Base-by-base conservation (phyloP, 92 coral and sea anemone genomes). In the Epizoanthus stellaris region DNA sequence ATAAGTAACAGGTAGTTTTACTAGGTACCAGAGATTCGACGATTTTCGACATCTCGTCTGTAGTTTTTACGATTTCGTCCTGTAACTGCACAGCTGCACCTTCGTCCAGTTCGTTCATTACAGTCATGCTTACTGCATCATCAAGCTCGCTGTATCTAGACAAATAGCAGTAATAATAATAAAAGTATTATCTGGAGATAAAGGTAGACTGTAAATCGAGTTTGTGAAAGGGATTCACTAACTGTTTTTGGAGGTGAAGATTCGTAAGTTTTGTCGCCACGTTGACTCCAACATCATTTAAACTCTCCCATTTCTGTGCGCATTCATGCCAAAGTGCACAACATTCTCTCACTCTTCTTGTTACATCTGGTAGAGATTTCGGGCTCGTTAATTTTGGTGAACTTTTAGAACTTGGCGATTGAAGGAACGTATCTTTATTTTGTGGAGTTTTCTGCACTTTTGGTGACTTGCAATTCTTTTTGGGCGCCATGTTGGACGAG, bases 201-300 rank as follows among this genome's bases (percentile, higher is more conserved):
- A 30, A 66, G 53, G 82, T 85, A 61, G 9, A 17, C 45, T 15
- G 5, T 11, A 52, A 16, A 23, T 52, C 2, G 14, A 52, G 56
- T 9, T 52, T 11, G 56, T 52, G 14, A 52, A 52, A 11, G 56
- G 12, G 53, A 45, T 40, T 23, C 34, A 85, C 99, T 76, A 85
- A 97, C 99, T 93, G 89, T 76, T 88, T 91, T 85, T 95, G 98
- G 11, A 95, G 94, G 73, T 93, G 95, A 19, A 89, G 77, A 84
- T 97, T 95, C 53, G 92, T 92, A 75, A 97, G 63, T 70, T 97
- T 97, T 80, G 93, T 97, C 9, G 98, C 99, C 38, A 93, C 88
- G 11, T 91, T 88, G 14, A 85, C 75, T 39, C 97, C 99, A 47
- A 85, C 61, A 19, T 86, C 80, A 65, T 95, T 97, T 17, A 88